Percentiles rank a stretch among this genome's conserved stretches.
Evolutionary conservation across 1,140 invertebrate genomes (phyloP).

Genomic region (Ladona fulva): DNA sequence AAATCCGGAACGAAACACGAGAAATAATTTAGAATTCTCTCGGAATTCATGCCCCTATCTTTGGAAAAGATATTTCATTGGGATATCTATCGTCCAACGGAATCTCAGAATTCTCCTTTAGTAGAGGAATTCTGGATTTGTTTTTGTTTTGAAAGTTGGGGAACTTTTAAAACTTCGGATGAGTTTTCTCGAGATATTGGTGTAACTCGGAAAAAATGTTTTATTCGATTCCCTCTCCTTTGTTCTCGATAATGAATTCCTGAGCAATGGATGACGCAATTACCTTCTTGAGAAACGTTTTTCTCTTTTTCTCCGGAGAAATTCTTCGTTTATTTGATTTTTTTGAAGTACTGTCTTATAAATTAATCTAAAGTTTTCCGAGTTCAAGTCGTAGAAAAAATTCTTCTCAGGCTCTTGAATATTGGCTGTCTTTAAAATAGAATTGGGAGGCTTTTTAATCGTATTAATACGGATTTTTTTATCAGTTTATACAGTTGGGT

Average conservation of each 20-base stretch:
- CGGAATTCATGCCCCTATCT: not conserved
- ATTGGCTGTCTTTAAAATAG: too few relatives aligned
- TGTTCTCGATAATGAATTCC: constrained; percentile 5
- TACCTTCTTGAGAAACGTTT: not conserved
- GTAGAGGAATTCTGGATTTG: not conserved
- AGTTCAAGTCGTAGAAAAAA: too few relatives aligned
- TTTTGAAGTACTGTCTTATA: too few relatives aligned
- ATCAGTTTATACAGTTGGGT: too few relatives aligned
- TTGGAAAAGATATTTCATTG: not conserved
- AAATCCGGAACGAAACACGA: not conserved
- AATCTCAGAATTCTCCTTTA: not conserved
- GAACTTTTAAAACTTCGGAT: not conserved
- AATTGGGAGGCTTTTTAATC: too few relatives aligned
- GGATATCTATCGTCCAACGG: not conserved
- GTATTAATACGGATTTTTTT: too few relatives aligned
- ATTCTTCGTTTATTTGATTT: too few relatives aligned
- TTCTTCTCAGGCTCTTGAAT: too few relatives aligned
- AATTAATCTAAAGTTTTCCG: too few relatives aligned
- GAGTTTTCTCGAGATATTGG: constrained; percentile 1
- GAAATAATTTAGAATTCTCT: not conserved
- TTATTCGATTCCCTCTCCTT: not conserved
- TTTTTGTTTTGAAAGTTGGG: not conserved
- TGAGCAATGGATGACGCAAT: not conserved
- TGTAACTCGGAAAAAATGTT: constrained; percentile 4
- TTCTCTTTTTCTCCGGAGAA: not conserved